Evolutionary conservation across 2,888 invertebrate species (phyloP).

Genomic region (Hecatera dysodea): DNA sequence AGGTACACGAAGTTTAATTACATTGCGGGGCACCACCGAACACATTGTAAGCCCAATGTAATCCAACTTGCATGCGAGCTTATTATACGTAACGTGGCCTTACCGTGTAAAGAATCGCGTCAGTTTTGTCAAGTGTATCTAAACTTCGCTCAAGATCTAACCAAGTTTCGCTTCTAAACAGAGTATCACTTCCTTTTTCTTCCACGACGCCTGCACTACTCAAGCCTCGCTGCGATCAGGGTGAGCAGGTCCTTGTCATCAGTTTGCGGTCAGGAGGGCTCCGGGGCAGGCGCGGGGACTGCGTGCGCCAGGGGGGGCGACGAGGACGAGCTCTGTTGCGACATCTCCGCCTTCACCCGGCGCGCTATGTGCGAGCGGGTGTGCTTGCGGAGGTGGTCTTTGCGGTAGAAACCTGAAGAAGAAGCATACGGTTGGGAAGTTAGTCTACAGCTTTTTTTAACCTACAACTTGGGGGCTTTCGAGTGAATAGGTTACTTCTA

Average conservation of each 20-base stretch:
- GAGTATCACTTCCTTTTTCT: slow-evolving; percentile 4
- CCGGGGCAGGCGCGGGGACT: slow-evolving; percentile 73
- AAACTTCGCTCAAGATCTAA: not conserved
- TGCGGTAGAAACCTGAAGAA: slow-evolving; percentile 93
- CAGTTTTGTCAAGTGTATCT: not conserved
- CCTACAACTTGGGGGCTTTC: no score
- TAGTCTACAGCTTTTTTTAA: not conserved
- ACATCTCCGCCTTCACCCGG: slow-evolving; percentile 95
- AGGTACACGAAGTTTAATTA: no score
- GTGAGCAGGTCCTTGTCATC: slow-evolving; percentile 85
- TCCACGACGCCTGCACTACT: slow-evolving; percentile 14
- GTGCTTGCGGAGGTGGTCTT: slow-evolving; percentile 96
- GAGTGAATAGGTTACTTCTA: no score
- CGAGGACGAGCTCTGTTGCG: slow-evolving; percentile 91
- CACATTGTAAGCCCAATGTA: no score
- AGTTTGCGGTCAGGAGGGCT: slow-evolving; percentile 85
- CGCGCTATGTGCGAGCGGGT: slow-evolving; percentile 96
- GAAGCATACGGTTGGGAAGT: not conserved
- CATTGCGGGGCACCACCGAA: no score
- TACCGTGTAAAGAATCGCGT: no score
- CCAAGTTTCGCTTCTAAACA: slow-evolving; percentile 11
- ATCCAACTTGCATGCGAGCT: no score
- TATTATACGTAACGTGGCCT: no score
- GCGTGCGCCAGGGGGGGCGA: slow-evolving; percentile 69
- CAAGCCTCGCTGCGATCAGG: slow-evolving; percentile 81